Percentiles rank a stretch among this genome's conserved stretches.
phyloP scores from a whole-genome alignment of 2,113 vertebrate genomes.

The pig (Sus scrofa) region DNA sequence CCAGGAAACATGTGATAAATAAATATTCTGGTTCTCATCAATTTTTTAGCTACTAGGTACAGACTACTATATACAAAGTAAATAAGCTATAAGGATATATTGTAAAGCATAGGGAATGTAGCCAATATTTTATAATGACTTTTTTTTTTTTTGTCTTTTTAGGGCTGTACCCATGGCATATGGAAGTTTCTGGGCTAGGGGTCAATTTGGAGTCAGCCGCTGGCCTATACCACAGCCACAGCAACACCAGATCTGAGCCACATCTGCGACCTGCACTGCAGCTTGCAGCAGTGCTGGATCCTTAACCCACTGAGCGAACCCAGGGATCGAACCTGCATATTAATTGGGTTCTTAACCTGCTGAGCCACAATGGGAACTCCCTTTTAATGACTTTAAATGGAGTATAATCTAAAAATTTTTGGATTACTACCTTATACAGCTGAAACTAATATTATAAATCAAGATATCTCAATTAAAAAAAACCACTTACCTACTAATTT shows the following conservation, averaged over 20 bases:
- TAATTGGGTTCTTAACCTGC: too few species aligned
- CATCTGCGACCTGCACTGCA: too few species aligned
- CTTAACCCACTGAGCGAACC: too few species aligned
- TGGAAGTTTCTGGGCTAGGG: too few species aligned
- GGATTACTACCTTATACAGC: not conserved
- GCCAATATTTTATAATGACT: not conserved
- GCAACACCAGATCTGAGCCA: too few species aligned
- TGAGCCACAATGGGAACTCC: too few species aligned
- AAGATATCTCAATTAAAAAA: not conserved
- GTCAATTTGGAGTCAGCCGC: too few species aligned
- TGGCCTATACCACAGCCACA: too few species aligned
- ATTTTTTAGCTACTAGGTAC: not conserved
- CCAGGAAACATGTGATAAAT: not conserved
- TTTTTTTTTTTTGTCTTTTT: too few species aligned
- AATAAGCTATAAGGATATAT: not conserved
- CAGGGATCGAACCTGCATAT: too few species aligned
- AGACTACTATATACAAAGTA: not conserved
- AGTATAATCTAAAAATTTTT: not conserved
- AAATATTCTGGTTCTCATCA: not conserved
- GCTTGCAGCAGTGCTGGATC: too few species aligned
- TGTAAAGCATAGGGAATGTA: not conserved
- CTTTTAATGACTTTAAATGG: not conserved
- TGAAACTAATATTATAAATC: not conserved
- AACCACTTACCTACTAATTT: not conserved
- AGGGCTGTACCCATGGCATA: too few species aligned